Percentiles rank a stretch among this genome's conserved stretches.
These are phyloP conservation scores for Stegophylla sp. DNA, from an alignment of 2,888 invertebrate species.

Conservation along the genomic window DNA sequence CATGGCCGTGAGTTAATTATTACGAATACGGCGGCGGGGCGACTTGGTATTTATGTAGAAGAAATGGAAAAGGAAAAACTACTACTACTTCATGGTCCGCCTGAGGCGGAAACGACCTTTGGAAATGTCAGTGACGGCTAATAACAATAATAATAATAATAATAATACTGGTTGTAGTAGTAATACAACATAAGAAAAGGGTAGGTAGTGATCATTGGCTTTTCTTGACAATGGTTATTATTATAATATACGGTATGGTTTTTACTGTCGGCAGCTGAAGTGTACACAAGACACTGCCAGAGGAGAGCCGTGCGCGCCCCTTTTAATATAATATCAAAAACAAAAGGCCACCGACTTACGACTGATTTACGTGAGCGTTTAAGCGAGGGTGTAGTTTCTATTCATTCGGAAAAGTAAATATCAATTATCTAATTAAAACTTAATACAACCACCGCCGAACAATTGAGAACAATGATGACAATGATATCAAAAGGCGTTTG, in stretches of 20 bases:
- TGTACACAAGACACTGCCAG: constrained; percentile 17
- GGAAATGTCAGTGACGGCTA: constrained; percentile 55
- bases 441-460: constrained; percentile 35
- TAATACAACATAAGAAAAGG: constrained; percentile 48
- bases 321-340: constrained; percentile 30
- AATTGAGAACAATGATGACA: background rate
- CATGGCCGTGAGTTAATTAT: constrained; percentile 38
- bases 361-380: constrained; percentile 31
- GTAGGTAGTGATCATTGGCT: constrained; percentile 44
- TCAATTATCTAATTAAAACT: constrained; percentile 51
- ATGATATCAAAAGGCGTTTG: constrained; percentile 23
- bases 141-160: constrained; percentile 32
- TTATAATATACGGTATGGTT: constrained; percentile 39
- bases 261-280: constrained; percentile 19
- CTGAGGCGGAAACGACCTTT: constrained; percentile 58
- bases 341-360: constrained; percentile 51
- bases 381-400: constrained; percentile 36
- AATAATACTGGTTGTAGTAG: constrained; percentile 7
- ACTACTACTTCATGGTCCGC: constrained; percentile 47
- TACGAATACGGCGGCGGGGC: constrained; percentile 7
- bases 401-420: constrained; percentile 47
- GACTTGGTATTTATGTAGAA: constrained; percentile 45
- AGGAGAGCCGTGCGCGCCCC: background rate
- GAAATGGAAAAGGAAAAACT: constrained; percentile 45
- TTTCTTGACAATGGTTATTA: constrained; percentile 55